A percentile compares a stretch with the other conserved stretches of the same genome.
These are phyloP conservation scores for Phalacrocorax carbo DNA, from an alignment of 2,113 vertebrate genomes.

Conservation along the genomic window DNA sequence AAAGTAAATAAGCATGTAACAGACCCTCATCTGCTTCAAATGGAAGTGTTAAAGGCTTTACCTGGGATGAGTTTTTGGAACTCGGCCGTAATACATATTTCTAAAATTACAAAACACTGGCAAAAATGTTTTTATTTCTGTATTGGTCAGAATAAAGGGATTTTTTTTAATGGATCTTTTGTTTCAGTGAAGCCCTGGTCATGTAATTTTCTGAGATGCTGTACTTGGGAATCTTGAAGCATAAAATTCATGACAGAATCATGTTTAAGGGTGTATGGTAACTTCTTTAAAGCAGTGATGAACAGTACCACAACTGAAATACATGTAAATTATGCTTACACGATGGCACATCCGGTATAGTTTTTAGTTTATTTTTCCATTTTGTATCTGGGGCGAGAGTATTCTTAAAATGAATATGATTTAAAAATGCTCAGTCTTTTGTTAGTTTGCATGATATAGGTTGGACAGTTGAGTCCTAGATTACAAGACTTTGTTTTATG, in stretches of 20 bases:
- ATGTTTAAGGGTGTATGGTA: not conserved
- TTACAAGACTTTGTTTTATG: not conserved
- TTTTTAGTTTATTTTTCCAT: not conserved
- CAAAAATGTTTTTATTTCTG: not conserved
- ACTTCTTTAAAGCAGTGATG: not conserved
- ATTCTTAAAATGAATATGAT: not conserved
- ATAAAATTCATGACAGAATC: not conserved
- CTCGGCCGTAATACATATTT: not conserved
- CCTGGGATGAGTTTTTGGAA: not conserved
- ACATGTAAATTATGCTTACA: not conserved
- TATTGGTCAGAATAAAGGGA: not conserved
- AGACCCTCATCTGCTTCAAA: not conserved
- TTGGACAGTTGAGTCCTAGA: not conserved
- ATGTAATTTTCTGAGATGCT: not conserved
- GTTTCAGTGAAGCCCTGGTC: not conserved
- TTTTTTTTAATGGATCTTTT: not conserved
- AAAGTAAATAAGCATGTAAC: not conserved
- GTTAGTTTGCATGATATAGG: not conserved
- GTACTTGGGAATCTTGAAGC: not conserved
- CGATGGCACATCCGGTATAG: not conserved
- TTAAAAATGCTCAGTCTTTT: not conserved
- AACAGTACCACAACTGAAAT: not conserved
- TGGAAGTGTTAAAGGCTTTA: not conserved
- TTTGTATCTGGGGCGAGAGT: not conserved
- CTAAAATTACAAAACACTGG: not conserved